phyloP scores from a whole-genome alignment of 2,113 vertebrate genomes.

The Gulo gulo region DNA sequence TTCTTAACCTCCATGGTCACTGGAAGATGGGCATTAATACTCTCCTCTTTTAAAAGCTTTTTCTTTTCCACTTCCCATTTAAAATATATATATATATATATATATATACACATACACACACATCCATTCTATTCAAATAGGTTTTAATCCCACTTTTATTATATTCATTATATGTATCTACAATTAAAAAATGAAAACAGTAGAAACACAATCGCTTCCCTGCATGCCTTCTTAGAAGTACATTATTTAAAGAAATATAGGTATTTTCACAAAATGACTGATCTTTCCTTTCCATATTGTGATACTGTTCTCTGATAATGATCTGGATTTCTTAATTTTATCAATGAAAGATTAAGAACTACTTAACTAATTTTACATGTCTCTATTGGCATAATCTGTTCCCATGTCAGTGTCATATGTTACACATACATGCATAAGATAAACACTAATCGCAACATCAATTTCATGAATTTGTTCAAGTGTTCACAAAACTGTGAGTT shows the following conservation, averaged over 20 bases:
- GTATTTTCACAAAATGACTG: constrained; percentile 27
- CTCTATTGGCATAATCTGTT: background rate
- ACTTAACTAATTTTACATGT: background rate
- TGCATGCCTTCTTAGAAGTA: background rate
- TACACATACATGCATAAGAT: background rate
- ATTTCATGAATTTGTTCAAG: constrained; percentile 29
- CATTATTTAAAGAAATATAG: background rate
- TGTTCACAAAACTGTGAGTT: constrained; percentile 42
- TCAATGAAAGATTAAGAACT: constrained; percentile 18
- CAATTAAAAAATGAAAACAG: constrained; percentile 17
- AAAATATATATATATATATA: background rate
- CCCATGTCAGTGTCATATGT: background rate
- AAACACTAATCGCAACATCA: background rate
- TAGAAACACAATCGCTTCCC: background rate
- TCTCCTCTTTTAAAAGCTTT: constrained; percentile 7
- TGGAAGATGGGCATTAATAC: background rate
- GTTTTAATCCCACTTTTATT: background rate
- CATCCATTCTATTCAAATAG: background rate
- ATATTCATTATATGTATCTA: background rate
- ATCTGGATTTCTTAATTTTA: constrained; percentile 39
- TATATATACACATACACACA: background rate
- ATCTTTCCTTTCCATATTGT: background rate
- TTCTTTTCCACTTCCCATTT: background rate
- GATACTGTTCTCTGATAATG: background rate
- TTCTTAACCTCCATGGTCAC: background rate